These are phyloP conservation scores for Zaprionus gabonicus DNA, from an alignment of 1,140 invertebrate species.

Conservation along the genomic window DNA sequence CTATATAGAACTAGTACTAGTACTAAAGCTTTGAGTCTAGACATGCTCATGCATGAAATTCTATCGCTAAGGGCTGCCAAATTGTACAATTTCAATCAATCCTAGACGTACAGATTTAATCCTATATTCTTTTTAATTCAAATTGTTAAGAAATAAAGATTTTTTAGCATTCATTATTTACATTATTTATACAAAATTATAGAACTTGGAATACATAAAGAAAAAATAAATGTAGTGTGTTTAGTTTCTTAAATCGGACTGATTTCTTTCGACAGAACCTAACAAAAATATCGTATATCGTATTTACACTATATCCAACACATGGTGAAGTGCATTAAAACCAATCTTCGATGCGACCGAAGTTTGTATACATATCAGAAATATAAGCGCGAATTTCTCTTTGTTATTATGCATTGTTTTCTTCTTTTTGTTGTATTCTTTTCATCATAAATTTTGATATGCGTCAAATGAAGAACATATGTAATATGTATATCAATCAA, in stretches of 20 bases:
- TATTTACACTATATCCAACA: not conserved
- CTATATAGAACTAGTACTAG: conserved; percentile 26
- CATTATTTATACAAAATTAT: not conserved
- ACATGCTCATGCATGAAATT: conserved; percentile 45
- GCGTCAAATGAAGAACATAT: conserved; percentile 70
- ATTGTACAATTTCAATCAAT: not conserved
- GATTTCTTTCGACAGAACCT: not conserved
- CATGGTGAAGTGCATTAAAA: conserved; percentile 51
- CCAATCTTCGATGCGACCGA: conserved; percentile 37
- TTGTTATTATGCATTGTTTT: not conserved
- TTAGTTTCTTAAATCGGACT: not conserved
- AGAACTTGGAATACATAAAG: conserved; percentile 1
- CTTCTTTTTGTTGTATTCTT: conserved; percentile 25
- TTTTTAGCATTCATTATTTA: conserved; percentile 1
- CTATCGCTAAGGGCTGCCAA: conserved; percentile 3
- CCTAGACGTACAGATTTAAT: not conserved
- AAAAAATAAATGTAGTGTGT: not conserved
- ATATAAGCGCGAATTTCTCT: conserved; percentile 11
- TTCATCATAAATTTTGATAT: conserved; percentile 38
- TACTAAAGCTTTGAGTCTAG: conserved; percentile 34
- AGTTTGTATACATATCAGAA: conserved; percentile 23
- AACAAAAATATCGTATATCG: not conserved
- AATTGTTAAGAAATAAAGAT: not conserved
- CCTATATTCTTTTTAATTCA: not conserved
- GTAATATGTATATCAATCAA: conserved; percentile 55